Conservation (phyloP, 2,797 vertebrate species). For the Pagetopsis macropterus region DNA sequence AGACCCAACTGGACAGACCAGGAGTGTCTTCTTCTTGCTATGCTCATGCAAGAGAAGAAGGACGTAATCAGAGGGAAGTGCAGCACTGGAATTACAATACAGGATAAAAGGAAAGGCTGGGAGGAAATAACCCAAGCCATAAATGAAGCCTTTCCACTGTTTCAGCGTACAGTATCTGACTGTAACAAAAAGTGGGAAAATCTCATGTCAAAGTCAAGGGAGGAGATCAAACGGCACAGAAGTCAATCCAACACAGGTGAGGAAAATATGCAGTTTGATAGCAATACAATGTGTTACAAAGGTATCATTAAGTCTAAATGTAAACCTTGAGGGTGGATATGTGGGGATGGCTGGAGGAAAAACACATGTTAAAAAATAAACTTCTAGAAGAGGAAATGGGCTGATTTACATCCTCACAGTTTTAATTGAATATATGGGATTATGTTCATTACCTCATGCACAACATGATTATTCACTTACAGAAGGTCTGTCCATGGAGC, state of each 20-base stretch:
- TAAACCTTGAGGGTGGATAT: background rate
- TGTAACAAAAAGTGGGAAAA: constrained; percentile 78
- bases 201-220: constrained; percentile 66
- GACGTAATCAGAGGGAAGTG: constrained; percentile 62
- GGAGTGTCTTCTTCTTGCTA: constrained; percentile 69
- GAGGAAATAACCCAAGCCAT: constrained; percentile 63
- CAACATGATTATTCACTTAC: constrained; percentile 22
- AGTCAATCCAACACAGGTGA: constrained; percentile 54
- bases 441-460: background rate
- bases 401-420: background rate
- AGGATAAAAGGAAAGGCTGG: constrained; percentile 70
- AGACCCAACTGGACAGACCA: constrained; percentile 74
- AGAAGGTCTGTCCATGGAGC: constrained; percentile 55
- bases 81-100: constrained; percentile 55
- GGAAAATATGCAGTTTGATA: background rate
- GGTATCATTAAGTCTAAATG: background rate
- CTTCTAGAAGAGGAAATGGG: background rate
- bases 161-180: constrained; percentile 64
- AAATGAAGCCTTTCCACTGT: constrained; percentile 66
- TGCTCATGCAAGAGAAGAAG: constrained; percentile 64
- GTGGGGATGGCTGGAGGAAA: background rate
- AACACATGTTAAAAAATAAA: background rate
- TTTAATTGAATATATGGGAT: background rate
- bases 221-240: constrained; percentile 69
- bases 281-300: constrained; percentile 1